Evolutionary conservation across 30 jellyfish, hydroid and myxozoan species (phyloP), one percentile per base, ranked within the genome.

Genomic region (Hydra vulgaris): DNA sequence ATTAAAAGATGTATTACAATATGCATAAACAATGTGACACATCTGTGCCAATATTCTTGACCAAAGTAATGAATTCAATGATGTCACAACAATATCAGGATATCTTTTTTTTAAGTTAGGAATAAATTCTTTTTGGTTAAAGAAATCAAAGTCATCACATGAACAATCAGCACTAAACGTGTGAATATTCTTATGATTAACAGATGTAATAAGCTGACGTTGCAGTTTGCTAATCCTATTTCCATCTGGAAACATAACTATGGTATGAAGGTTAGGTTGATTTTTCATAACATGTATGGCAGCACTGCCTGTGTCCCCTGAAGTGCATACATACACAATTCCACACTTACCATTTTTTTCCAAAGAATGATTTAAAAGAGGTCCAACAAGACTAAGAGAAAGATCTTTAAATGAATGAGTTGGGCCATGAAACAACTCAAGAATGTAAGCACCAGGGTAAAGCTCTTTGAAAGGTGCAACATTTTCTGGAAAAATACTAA

Each of bases 251-350:
- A 56, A 83, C 74, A 90, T 15, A 0, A 87, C 81, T 25, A 86
- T 77, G 7, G 87, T 68, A 76, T 86, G 91, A 0, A 90, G 71
- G 54, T 18, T 53, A 7, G 61, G 21, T 7, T 77, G 54, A 18
- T 88, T 86, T 82, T 80, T 83, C 19, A 74, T 82, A 25, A 82
- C 81, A 26, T 90, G 88, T 79, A 87, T 83, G 21, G 81, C 88
- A 7, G 97, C 88, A 76, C 97, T 86, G 53, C 97, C 97, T 61
- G 97, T 90, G 70, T 90, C 97, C 17, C 97, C 97, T 3, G 97
- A 90, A 19, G 97, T 90, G 61, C 88, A 88, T 56, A 87, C 92
- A 71, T 72, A 75, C 23, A 90, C 79, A 68, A 75, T 70, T 0
- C 76, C 81, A 40, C 79, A 84, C 17, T 12, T 18, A 7, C 67